phyloP scores from a whole-genome alignment of 1,140 invertebrate species.

The Brachystomella parvula region DNA sequence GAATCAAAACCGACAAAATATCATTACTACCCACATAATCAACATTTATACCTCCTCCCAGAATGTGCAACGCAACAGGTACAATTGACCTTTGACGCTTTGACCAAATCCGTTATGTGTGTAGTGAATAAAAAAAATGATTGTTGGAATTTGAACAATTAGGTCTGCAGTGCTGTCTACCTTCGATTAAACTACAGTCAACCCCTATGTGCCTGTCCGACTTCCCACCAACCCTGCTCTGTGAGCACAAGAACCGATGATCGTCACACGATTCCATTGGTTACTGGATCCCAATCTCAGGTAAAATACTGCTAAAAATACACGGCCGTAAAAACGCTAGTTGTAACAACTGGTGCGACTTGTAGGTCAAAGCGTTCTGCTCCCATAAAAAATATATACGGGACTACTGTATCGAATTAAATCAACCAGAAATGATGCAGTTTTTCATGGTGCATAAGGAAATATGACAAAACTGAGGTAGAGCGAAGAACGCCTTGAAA shows the following conservation, averaged over 20 bases:
- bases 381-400: neutral
- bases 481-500: no score
- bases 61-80: conserved; percentile 88
- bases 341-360: no score
- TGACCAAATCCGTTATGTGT: neutral
- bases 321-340: no score
- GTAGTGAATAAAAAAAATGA: neutral
- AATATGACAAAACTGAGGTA: neutral
- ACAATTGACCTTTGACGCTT: neutral
- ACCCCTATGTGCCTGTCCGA: conserved; percentile 79
- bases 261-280: conserved; percentile 79
- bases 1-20: conserved; percentile 74
- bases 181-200: conserved; percentile 84
- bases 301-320: no score
- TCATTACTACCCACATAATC: conserved; percentile 88
- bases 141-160: conserved; percentile 37
- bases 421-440: neutral
- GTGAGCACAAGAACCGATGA: conserved; percentile 79
- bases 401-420: conserved; percentile 8
- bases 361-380: neutral
- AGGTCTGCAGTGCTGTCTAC: conserved; percentile 89
- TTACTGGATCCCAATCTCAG: conserved; percentile 53
- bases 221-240: conserved; percentile 81
- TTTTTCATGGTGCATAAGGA: neutral
- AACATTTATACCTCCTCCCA: conserved; percentile 79